Evolutionary conservation across 2,888 invertebrate genomes (phyloP).

Genomic region (Tenthredo livida): DNA sequence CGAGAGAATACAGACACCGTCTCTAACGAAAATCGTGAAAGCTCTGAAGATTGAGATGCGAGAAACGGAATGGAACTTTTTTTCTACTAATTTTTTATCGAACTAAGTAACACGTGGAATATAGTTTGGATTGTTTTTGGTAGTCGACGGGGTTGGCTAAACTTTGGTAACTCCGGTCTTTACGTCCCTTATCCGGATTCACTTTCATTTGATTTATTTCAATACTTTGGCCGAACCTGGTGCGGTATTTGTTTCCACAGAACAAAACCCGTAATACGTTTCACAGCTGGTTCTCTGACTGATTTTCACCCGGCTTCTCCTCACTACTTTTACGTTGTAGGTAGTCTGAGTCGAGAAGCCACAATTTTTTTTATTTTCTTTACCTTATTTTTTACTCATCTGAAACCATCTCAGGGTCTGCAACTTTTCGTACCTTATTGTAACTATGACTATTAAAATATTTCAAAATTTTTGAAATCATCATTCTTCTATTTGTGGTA

Average conservation of each 20-base stretch:
- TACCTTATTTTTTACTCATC: neutral
- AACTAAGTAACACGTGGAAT: neutral
- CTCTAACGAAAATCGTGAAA: neutral
- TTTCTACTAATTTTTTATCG: neutral
- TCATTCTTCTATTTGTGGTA: neutral
- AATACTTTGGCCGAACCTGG: neutral
- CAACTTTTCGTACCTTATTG: neutral
- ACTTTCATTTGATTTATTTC: conserved; percentile 37
- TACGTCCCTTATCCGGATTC: neutral
- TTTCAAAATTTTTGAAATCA: neutral
- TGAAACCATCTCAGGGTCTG: neutral
- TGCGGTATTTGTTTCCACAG: neutral
- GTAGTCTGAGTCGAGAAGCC: neutral
- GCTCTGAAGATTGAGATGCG: neutral
- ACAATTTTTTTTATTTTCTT: neutral
- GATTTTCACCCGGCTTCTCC: neutral
- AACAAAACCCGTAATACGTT: neutral
- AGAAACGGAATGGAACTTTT: neutral
- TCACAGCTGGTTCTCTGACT: conserved; percentile 24
- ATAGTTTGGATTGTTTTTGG: neutral
- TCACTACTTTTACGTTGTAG: neutral
- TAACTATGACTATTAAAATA: neutral
- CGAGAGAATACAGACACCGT: neutral
- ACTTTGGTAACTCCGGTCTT: conserved; percentile 15
- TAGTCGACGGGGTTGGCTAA: neutral